A percentile compares a stretch with the other conserved stretches of the same genome.
Conservation (phyloP, 2,113 vertebrate genomes). For the Antechinus flavipes region DNA sequence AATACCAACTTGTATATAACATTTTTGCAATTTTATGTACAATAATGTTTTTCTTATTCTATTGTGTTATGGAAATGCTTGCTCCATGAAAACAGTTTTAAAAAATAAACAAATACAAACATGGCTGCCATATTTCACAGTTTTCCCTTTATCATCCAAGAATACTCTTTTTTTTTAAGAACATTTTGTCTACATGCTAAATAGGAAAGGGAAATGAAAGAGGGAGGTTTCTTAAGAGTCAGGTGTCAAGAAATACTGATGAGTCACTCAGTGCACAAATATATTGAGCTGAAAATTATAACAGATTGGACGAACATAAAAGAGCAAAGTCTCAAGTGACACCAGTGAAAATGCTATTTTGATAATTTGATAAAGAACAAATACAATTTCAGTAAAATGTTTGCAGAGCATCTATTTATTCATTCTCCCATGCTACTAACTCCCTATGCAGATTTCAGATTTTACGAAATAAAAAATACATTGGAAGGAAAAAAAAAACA, state of each 20-base stretch:
- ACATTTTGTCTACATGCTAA: neutral
- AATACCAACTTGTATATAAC: neutral
- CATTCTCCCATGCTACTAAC: constrained; percentile 35
- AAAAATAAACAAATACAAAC: constrained; percentile 32
- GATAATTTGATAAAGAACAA: constrained; percentile 32
- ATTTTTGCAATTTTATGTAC: neutral
- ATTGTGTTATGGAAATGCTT: neutral
- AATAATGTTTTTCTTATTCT: neutral
- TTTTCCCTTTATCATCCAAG: neutral
- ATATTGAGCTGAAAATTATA: constrained; percentile 33
- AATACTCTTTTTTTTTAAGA: constrained; percentile 9
- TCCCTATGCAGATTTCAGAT: neutral
- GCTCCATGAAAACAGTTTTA: neutral
- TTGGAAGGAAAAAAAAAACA: neutral
- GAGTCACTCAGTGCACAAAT: constrained; percentile 15
- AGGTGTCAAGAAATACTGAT: constrained; percentile 25
- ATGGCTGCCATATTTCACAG: constrained; percentile 34
- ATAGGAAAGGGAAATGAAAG: constrained; percentile 11
- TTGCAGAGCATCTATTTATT: constrained; percentile 45
- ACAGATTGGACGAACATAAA: constrained; percentile 23
- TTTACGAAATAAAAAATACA: neutral
- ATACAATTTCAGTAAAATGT: constrained; percentile 49
- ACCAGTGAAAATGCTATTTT: constrained; percentile 10
- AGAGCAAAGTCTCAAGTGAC: neutral
- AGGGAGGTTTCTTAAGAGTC: neutral